phyloP scores from a whole-genome alignment of 2,113 vertebrate genomes.

The Eidolon helvum region DNA sequence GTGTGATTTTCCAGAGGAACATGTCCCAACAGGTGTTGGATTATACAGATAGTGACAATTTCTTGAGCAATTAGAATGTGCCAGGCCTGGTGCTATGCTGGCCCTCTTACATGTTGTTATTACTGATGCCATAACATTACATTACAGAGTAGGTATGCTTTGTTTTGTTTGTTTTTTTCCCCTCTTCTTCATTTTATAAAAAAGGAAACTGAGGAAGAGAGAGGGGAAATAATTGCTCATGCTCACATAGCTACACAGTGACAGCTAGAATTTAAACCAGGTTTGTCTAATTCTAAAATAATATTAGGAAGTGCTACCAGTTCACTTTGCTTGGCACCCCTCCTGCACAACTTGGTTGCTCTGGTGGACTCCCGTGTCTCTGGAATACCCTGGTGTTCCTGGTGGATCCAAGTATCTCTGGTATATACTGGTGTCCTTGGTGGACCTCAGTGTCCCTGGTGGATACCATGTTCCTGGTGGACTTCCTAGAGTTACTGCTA shows the following conservation, averaged over 20 bases:
- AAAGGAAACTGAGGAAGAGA: neutral
- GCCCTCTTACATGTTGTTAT: neutral
- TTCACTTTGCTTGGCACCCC: neutral
- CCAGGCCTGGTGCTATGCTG: neutral
- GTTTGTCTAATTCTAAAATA: neutral
- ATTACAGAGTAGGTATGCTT: neutral
- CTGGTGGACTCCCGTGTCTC: too few species aligned
- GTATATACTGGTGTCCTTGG: too few species aligned
- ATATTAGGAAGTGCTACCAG: neutral
- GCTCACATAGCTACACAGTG: neutral
- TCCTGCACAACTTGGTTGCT: neutral
- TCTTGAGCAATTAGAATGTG: neutral
- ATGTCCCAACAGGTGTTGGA: neutral
- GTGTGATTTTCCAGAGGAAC: neutral
- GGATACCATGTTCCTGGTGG: neutral
- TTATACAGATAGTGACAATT: neutral
- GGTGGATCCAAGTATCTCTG: too few species aligned
- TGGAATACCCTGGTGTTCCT: neutral
- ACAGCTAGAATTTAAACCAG: neutral
- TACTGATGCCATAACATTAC: neutral
- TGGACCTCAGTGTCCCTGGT: too few species aligned
- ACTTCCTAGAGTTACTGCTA: neutral
- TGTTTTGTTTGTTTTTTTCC: neutral
- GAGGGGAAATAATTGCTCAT: neutral
- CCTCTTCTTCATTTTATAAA: neutral